These are phyloP conservation scores for Sebastes schlegelii DNA, from an alignment of 2,113 vertebrate species.

Conservation along the genomic window DNA sequence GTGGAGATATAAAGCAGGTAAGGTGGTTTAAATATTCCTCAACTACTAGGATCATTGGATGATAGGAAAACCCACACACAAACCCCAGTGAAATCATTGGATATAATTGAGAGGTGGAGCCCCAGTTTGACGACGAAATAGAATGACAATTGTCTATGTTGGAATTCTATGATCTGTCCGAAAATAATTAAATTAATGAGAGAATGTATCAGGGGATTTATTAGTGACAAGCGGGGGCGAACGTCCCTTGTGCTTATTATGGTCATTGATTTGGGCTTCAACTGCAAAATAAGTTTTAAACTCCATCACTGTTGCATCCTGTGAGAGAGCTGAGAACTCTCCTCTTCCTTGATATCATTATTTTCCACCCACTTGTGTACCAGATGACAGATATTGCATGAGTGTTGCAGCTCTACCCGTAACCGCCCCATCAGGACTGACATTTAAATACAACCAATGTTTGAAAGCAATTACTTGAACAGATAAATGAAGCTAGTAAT, in stretches of 20 bases:
- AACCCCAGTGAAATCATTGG: neutral
- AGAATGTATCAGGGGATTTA: neutral
- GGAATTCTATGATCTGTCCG: neutral
- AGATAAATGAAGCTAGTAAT: slow-evolving; percentile 10
- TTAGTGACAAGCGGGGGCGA: neutral
- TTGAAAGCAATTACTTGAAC: slow-evolving; percentile 19
- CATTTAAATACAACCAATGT: slow-evolving; percentile 5
- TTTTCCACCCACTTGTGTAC: neutral
- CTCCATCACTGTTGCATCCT: neutral
- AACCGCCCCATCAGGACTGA: slow-evolving; percentile 2
- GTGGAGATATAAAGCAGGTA: no score
- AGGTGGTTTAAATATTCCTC: no score
- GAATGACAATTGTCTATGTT: neutral
- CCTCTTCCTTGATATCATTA: neutral
- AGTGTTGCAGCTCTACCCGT: neutral
- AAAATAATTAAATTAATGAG: neutral
- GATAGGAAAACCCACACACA: neutral
- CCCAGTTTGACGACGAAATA: neutral
- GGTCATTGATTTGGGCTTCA: neutral
- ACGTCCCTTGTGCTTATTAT: neutral
- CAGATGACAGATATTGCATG: slow-evolving; percentile 11
- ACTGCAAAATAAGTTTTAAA: neutral
- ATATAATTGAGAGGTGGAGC: neutral
- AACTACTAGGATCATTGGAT: neutral
- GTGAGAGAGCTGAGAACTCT: neutral